These are phyloP conservation scores for Portunus trituberculatus DNA, from an alignment of 1,140 invertebrate species.

Conservation along the genomic window DNA sequence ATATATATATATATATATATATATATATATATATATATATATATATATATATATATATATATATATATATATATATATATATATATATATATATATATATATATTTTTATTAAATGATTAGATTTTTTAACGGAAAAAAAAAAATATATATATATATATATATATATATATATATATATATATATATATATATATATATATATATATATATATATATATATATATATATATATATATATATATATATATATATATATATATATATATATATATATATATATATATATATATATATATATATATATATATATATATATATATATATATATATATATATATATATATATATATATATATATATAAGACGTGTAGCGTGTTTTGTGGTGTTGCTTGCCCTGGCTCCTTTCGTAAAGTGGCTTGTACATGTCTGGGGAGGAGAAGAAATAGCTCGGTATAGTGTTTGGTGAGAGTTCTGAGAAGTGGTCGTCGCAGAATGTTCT, in stretches of 20 bases:
- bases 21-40: neutral
- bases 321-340: conserved; percentile 26
- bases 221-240: conserved; percentile 26
- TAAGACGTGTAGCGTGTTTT: too few relatives aligned
- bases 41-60: conserved; percentile 26
- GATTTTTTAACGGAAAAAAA: neutral
- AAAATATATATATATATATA: neutral
- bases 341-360: conserved; percentile 26
- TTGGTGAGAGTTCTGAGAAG: too few relatives aligned
- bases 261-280: conserved; percentile 26
- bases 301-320: conserved; percentile 6
- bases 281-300: conserved; percentile 6
- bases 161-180: conserved; percentile 26
- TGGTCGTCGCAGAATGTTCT: too few relatives aligned
- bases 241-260: conserved; percentile 26
- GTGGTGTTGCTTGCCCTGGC: too few relatives aligned
- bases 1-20: neutral
- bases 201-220: conserved; percentile 26
- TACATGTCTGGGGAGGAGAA: too few relatives aligned
- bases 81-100: conserved; percentile 26
- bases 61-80: conserved; percentile 26
- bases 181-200: conserved; percentile 26
- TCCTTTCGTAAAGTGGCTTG: too few relatives aligned
- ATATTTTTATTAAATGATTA: neutral
- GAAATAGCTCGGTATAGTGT: too few relatives aligned